Percentiles rank a stretch among this genome's conserved stretches.
These are phyloP conservation scores for Mola mola DNA, from an alignment of 2,113 vertebrate genomes.

Conservation along the genomic window DNA sequence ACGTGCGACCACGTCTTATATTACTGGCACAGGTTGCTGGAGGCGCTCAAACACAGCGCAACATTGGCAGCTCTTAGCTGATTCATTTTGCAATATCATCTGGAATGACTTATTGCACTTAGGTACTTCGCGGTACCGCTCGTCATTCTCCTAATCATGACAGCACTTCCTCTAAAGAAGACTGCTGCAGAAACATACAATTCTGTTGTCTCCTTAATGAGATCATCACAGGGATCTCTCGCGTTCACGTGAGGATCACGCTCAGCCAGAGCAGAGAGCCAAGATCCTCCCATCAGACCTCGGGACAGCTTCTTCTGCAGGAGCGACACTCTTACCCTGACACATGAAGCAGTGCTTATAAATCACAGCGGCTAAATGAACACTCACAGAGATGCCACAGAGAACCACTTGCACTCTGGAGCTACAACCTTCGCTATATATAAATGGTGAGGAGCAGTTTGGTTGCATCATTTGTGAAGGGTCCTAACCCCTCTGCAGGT, in stretches of 20 bases:
- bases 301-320: constrained; percentile 8
- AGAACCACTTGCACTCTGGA: constrained; percentile 8
- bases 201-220: too few relatives aligned
- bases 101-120: too few relatives aligned
- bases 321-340: constrained; percentile 11
- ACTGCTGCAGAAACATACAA: too few relatives aligned
- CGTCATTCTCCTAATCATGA: too few relatives aligned
- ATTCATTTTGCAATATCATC: too few relatives aligned
- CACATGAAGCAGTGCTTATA: constrained; percentile 27
- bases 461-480: constrained; percentile 34
- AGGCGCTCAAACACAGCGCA: too few relatives aligned
- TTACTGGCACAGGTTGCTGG: too few relatives aligned
- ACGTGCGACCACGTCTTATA: too few relatives aligned
- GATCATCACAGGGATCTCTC: too few relatives aligned
- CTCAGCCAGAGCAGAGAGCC: constrained; percentile 10
- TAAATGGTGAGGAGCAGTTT: constrained; percentile 46
- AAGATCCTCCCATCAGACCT: constrained; percentile 21
- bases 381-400: constrained; percentile 13
- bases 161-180: too few relatives aligned
- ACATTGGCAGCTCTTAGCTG: too few relatives aligned
- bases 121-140: too few relatives aligned
- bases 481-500: constrained; percentile 43
- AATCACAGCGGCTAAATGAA: constrained; percentile 32
- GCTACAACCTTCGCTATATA: constrained; percentile 53
- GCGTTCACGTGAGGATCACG: neutral